Base-by-base conservation (phyloP, 2,797 vertebrate genomes). In the Avahi laniger region DNA sequence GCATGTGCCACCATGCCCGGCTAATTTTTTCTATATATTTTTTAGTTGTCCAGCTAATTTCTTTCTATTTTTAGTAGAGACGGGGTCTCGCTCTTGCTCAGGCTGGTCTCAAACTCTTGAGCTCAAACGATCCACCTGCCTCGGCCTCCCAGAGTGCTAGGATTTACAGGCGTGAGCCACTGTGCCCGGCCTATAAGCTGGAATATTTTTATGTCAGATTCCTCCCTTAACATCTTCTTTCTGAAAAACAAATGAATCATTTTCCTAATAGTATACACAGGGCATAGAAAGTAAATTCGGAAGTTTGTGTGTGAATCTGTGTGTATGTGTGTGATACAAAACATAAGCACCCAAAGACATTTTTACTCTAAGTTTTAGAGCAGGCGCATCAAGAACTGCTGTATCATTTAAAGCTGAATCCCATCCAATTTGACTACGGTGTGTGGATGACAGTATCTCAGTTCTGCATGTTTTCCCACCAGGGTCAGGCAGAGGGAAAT, bases 401-500 rank as follows among this genome's bases (percentile, higher is more conserved):
- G 0, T 33, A 43, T 83, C 70, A 59, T 52, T 69, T 41, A 91
- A 72, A 63, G 85, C 48, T 96, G 86, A 96, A 87, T 91, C 33
- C n/a, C 75, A 75, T 57, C 83, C 79, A 94, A 50, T 65, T 4
- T 87, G 69, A 33, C 41, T 17, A 12, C 7, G 43, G 93, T 80
- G 61, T 59, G 87, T 85, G 43, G 86, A 20, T 76, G 78, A 61
- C 28, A 79, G 82, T 14, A 69, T 82, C 46, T 72, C 89, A 92
- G 0, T 54, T 87, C 41, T 11, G 20, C 70, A 24, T 14, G 79
- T 50, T 69, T 91, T 43, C 86, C 89, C 87, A 54, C 30, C 48
- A 84, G 65, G 94, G 94, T 93, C 95, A 93, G 81, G 75, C 46
- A 93, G 52, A 78, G 2, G 18, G 82, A 95, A 84, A 24, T 46